phyloP scores from a whole-genome alignment of 2,888 invertebrate genomes.

The Chromoteleia sp. region DNA sequence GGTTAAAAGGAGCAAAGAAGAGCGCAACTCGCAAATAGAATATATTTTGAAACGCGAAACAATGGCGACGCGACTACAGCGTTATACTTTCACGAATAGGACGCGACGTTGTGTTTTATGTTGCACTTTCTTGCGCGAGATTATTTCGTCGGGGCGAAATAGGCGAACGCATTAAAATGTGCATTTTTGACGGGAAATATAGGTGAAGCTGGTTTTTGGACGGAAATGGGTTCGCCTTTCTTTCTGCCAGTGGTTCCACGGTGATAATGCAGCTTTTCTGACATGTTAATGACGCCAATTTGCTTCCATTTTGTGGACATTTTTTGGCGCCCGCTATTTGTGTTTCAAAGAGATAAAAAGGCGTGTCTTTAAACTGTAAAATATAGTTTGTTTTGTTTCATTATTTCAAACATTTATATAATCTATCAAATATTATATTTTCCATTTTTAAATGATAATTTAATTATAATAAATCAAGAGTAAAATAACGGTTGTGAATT shows the following conservation, averaged over 20 bases:
- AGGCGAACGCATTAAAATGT: constrained; percentile 65
- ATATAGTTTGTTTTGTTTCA: too few species aligned
- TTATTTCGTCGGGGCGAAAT: constrained; percentile 56
- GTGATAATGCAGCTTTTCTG: constrained; percentile 47
- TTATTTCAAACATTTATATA: too few species aligned
- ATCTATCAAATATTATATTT: too few species aligned
- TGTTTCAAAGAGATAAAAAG: too few species aligned
- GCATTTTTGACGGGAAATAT: constrained; percentile 65
- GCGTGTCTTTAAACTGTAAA: too few species aligned
- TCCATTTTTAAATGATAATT: background rate
- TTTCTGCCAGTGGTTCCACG: constrained; percentile 23
- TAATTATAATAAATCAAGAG: too few species aligned
- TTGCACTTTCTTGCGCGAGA: constrained; percentile 62
- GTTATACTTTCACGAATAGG: constrained; percentile 50
- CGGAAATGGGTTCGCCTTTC: constrained; percentile 48
- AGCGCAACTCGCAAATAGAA: constrained; percentile 51
- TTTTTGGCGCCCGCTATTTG: constrained; percentile 12
- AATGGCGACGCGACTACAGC: constrained; percentile 50
- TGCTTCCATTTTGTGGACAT: constrained; percentile 44
- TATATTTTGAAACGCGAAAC: constrained; percentile 61
- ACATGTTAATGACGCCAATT: constrained; percentile 62
- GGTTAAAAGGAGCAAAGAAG: constrained; percentile 1
- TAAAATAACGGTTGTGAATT: too few species aligned
- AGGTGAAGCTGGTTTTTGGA: constrained; percentile 50
- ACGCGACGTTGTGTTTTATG: constrained; percentile 62